Evolutionary conservation across 1,140 invertebrate genomes (phyloP).

Genomic region (Gryllus bimaculatus): DNA sequence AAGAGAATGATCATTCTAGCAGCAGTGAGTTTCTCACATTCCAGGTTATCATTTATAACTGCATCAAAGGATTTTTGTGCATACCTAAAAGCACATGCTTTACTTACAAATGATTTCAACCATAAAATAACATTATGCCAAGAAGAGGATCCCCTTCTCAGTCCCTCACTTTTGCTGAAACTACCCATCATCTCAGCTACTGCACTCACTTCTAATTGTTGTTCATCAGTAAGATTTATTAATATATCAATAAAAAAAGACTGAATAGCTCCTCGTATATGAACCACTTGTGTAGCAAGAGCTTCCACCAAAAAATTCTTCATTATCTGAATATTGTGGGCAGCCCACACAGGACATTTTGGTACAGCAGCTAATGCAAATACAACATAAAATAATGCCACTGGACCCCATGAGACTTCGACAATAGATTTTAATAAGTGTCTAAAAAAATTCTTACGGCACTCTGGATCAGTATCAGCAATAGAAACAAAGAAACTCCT

Average conservation of each 20-base stretch:
- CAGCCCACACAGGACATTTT: slow-evolving; percentile 14
- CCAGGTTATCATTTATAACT: not conserved
- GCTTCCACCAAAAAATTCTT: slow-evolving; percentile 25
- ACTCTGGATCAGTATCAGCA: not conserved
- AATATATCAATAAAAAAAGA: slow-evolving; percentile 23
- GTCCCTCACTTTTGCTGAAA: slow-evolving; percentile 24
- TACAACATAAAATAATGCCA: slow-evolving; percentile 33
- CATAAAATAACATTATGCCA: slow-evolving; percentile 23
- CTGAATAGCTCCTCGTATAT: slow-evolving; percentile 28
- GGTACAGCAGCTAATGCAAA: slow-evolving; percentile 23
- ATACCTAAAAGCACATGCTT: slow-evolving; percentile 8
- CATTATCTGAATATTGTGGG: slow-evolving; percentile 17
- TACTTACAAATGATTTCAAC: slow-evolving; percentile 20
- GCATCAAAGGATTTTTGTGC: not conserved
- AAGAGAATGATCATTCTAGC: slow-evolving; percentile 18
- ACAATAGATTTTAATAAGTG: not conserved
- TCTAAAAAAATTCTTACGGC: not conserved
- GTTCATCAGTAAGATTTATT: slow-evolving; percentile 19
- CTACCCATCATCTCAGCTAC: slow-evolving; percentile 21
- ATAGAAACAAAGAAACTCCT: slow-evolving; percentile 3
- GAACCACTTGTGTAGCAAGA: slow-evolving; percentile 25
- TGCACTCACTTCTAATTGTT: not conserved
- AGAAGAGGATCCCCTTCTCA: slow-evolving; percentile 20
- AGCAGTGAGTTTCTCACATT: not conserved
- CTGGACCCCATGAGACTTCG: slow-evolving; percentile 29